Evolutionary conservation across 2,797 vertebrate species (phyloP).

Genomic region (Onychomys torridus): DNA sequence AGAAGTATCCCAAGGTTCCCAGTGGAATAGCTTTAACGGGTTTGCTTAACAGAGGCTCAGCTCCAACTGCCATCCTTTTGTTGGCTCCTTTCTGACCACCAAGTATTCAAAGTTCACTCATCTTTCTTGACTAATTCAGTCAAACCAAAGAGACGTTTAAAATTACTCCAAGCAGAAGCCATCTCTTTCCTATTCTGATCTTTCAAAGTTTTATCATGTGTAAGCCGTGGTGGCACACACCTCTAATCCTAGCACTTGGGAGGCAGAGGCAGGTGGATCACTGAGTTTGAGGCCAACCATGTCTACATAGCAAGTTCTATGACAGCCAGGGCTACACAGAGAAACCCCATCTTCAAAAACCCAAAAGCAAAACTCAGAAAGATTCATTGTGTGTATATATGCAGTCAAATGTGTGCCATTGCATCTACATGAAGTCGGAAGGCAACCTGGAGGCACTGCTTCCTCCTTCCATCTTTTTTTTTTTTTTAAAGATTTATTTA

Average conservation of each 20-base stretch:
- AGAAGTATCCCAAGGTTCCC: background rate
- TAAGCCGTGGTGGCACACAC: no score
- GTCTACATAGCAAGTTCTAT: background rate
- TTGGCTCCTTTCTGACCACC: background rate
- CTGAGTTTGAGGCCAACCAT: background rate
- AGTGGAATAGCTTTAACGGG: background rate
- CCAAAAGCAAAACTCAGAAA: background rate
- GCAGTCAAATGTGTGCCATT: background rate
- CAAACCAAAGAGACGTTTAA: constrained; percentile 44
- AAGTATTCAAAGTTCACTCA: constrained; percentile 34
- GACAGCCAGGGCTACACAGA: background rate
- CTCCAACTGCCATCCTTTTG: background rate
- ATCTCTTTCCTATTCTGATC: background rate
- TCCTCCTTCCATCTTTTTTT: background rate
- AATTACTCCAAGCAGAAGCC: constrained; percentile 44
- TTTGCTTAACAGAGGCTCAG: background rate
- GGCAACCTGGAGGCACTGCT: background rate
- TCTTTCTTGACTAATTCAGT: constrained; percentile 46
- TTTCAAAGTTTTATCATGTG: background rate
- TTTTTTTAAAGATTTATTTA: no score
- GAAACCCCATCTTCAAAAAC: background rate
- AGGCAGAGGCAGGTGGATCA: background rate
- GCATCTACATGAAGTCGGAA: background rate
- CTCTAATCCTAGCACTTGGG: background rate
- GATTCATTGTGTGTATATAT: background rate